Conservation (phyloP, 2,113 vertebrate species). For the Callaeas wilsoni region DNA sequence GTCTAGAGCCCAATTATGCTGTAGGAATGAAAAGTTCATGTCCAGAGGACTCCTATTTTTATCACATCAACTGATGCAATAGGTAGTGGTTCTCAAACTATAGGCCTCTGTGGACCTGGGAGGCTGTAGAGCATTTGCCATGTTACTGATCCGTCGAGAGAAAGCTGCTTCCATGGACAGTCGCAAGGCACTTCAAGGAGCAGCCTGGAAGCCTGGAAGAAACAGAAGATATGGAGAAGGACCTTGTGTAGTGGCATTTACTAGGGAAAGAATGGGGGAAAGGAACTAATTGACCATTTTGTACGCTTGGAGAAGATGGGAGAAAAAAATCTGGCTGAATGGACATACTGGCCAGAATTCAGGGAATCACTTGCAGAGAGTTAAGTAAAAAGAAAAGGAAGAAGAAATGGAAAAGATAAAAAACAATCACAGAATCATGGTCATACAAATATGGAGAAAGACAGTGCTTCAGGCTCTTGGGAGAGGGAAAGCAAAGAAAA, state of each 20-base stretch:
- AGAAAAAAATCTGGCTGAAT: background rate
- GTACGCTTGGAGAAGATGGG: background rate
- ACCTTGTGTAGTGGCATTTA: background rate
- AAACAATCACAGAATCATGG: background rate
- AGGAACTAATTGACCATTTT: background rate
- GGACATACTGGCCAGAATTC: background rate
- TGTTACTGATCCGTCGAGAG: background rate
- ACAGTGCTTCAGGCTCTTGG: background rate
- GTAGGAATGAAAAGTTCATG: background rate
- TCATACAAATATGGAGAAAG: background rate
- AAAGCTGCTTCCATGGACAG: background rate
- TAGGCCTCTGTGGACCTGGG: background rate
- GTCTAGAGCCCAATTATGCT: background rate
- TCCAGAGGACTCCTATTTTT: background rate
- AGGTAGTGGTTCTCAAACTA: background rate
- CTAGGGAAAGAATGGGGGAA: background rate
- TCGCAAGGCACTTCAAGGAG: background rate
- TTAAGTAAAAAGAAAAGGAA: background rate
- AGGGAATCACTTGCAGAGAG: background rate
- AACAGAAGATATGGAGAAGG: background rate
- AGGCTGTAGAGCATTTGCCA: background rate
- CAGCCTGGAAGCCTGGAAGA: background rate
- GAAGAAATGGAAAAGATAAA: background rate
- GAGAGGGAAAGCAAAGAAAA: background rate
- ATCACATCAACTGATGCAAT: background rate